Evolutionary conservation across 2,797 vertebrate species (phyloP).

Genomic region (Scomberomorus guttatus): DNA sequence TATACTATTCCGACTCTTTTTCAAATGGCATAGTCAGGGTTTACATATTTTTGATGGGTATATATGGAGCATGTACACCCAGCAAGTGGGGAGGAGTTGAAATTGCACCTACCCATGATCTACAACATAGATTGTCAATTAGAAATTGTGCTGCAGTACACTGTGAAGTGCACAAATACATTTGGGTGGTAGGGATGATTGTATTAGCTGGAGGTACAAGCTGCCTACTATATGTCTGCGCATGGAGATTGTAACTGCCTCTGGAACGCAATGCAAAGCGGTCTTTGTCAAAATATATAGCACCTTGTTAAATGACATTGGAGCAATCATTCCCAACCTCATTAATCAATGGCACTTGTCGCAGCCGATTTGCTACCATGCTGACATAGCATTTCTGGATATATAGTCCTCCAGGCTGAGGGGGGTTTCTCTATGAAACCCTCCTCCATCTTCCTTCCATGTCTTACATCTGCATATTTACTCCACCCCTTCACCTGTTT

Average conservation of each 20-base stretch:
- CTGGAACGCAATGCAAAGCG: constrained; percentile 55
- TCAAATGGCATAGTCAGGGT: background rate
- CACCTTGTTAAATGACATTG: constrained; percentile 67
- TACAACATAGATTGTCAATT: constrained; percentile 1
- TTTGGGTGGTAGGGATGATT: background rate
- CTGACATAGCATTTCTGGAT: constrained; percentile 73
- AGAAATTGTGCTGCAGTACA: background rate
- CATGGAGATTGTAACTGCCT: constrained; percentile 29
- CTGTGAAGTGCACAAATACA: constrained; percentile 40
- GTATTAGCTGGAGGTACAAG: constrained; percentile 10
- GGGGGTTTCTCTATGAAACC: constrained; percentile 46
- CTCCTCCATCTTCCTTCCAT: constrained; percentile 12
- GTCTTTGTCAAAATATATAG: constrained; percentile 68
- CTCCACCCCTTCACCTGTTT: background rate
- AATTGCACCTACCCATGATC: constrained; percentile 8
- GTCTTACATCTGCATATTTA: constrained; percentile 15
- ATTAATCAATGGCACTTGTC: constrained; percentile 75
- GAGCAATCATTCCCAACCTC: constrained; percentile 62
- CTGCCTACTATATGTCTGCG: background rate
- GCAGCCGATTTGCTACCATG: constrained; percentile 49
- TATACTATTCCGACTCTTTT: background rate
- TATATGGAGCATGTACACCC: background rate
- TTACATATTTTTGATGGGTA: background rate
- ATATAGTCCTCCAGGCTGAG: constrained; percentile 49
- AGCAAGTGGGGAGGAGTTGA: background rate